phyloP scores from a whole-genome alignment of 1,140 invertebrate genomes.

The Apocrypta bakeri region DNA sequence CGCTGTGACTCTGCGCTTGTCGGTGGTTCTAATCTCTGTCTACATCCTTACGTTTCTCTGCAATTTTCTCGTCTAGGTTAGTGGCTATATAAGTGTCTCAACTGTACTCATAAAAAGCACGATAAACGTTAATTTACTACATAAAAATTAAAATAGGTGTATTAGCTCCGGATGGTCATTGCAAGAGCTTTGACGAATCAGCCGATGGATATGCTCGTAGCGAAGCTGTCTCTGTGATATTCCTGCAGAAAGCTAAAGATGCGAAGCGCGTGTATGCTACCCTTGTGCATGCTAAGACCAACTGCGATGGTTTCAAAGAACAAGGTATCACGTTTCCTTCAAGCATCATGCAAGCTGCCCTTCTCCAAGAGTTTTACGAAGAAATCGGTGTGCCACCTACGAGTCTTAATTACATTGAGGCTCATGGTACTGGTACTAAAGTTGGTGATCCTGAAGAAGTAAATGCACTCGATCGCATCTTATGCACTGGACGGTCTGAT shows the following conservation, averaged over 20 bases:
- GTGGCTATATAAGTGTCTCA: too few relatives aligned
- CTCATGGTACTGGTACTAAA: constrained; percentile 90
- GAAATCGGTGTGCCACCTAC: constrained; percentile 86
- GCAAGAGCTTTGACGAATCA: constrained; percentile 91
- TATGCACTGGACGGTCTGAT: constrained; percentile 80
- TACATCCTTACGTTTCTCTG: constrained; percentile 90
- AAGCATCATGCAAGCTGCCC: constrained; percentile 84
- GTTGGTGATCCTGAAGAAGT: constrained; percentile 93
- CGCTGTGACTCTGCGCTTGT: constrained; percentile 92
- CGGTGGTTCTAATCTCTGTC: constrained; percentile 86
- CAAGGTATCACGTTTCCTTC: constrained; percentile 95
- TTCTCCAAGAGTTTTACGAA: constrained; percentile 90
- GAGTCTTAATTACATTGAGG: constrained; percentile 88
- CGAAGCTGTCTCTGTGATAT: constrained; percentile 84
- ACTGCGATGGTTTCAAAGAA: constrained; percentile 88
- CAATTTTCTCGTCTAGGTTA: constrained; percentile 80
- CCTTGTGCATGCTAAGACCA: constrained; percentile 81
- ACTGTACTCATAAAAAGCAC: background rate
- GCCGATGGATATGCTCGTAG: constrained; percentile 86
- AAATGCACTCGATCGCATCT: constrained; percentile 87
- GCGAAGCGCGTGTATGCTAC: constrained; percentile 86
- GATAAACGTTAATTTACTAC: background rate
- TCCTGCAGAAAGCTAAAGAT: constrained; percentile 87
- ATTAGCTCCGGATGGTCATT: constrained; percentile 87
- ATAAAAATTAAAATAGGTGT: constrained; percentile 77